These are phyloP conservation scores for Pionites leucogaster DNA, from an alignment of 2,113 vertebrate species.

Conservation along the genomic window DNA sequence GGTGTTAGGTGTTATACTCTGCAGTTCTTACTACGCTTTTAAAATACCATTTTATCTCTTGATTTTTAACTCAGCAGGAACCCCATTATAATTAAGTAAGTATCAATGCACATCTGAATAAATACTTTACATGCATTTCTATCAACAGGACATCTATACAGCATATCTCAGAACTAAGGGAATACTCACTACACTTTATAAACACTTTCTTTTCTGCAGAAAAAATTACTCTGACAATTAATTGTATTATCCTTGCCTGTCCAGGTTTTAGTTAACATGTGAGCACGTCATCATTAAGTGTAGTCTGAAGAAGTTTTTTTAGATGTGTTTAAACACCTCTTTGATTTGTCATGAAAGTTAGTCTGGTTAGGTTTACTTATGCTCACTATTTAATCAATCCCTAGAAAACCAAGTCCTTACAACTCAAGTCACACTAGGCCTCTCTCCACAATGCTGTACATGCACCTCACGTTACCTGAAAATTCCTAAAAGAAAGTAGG, in stretches of 20 bases:
- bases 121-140: not conserved
- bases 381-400: not conserved
- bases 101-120: not conserved
- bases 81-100: not conserved
- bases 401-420: not conserved
- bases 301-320: not conserved
- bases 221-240: not conserved
- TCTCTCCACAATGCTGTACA: not conserved
- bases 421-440: not conserved
- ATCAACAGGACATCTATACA: not conserved
- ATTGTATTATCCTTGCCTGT: not conserved
- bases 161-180: not conserved
- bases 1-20: not conserved
- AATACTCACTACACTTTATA: not conserved
- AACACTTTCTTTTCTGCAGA: fast-evolving
- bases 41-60: not conserved
- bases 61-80: not conserved
- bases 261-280: not conserved
- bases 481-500: not conserved
- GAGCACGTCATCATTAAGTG: not conserved
- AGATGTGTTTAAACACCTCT: not conserved
- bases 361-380: not conserved
- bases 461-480: not conserved
- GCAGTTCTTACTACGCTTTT: not conserved
- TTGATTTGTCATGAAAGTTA: not conserved